Conservation (phyloP, 2,113 vertebrate genomes). For the Anthoscopus minutus region DNA sequence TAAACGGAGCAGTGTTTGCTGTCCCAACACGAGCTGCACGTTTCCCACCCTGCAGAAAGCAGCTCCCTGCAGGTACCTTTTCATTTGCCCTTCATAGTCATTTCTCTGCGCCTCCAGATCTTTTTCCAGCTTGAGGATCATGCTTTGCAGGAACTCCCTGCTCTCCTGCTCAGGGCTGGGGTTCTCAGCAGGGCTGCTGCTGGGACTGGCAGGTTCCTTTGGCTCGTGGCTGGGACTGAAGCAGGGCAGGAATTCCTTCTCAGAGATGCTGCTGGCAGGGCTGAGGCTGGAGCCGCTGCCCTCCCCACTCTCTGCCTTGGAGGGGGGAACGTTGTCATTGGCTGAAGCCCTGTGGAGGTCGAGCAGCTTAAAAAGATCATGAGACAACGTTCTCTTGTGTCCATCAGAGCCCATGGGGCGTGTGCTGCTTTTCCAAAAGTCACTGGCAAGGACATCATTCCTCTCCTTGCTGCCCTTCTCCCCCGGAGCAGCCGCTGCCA, state of each 20-base stretch:
- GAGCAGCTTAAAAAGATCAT: constrained; percentile 80
- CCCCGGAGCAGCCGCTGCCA: constrained; percentile 31
- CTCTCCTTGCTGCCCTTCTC: constrained; percentile 9
- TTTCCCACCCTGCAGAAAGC: not conserved
- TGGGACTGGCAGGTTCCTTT: not conserved
- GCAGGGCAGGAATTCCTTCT: constrained; percentile 3
- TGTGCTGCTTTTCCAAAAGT: constrained; percentile 56
- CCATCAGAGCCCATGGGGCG: not conserved
- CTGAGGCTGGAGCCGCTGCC: not conserved
- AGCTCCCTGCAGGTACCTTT: constrained; percentile 55
- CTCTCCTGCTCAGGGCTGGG: constrained; percentile 10
- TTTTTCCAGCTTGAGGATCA: constrained; percentile 32
- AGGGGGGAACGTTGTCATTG: not conserved
- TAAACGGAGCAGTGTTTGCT: not conserved
- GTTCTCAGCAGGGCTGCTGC: not conserved
- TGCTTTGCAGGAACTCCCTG: constrained; percentile 34
- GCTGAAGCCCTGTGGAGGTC: constrained; percentile 69
- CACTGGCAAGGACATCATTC: constrained; percentile 25
- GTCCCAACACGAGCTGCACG: not conserved
- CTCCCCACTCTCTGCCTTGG: not conserved
- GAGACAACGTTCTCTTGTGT: constrained; percentile 83
- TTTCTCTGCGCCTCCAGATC: constrained; percentile 61
- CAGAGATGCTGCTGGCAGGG: not conserved
- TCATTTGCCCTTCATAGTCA: constrained; percentile 62
- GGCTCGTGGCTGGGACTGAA: not conserved